A percentile compares a stretch with the other conserved stretches of the same genome.
Conservation (phyloP, 2,888 invertebrate species). For the Lydus trimaculatus region DNA sequence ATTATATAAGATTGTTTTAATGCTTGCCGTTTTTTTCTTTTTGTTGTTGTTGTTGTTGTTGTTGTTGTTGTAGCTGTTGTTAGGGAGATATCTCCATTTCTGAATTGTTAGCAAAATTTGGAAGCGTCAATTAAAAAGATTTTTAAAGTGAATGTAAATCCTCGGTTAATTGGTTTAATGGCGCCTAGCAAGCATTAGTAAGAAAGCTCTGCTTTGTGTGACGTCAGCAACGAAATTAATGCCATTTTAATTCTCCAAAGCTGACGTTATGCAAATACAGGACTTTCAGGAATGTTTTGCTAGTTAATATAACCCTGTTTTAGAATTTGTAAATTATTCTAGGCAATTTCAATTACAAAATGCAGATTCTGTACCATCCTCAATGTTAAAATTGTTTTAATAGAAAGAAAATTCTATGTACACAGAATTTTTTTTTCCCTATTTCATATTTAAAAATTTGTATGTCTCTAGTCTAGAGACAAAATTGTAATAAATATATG, state of each 20-base stretch:
- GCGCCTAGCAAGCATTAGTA: slow-evolving; percentile 14
- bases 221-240: slow-evolving; percentile 43
- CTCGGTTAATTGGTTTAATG: slow-evolving; percentile 25
- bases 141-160: slow-evolving; percentile 16
- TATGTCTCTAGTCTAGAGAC: no score
- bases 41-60: background rate
- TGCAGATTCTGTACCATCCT: slow-evolving; percentile 34
- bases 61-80: no score
- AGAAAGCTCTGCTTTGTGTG: slow-evolving; percentile 32
- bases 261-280: slow-evolving; percentile 38
- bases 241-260: slow-evolving; percentile 41
- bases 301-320: slow-evolving; percentile 37
- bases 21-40: background rate
- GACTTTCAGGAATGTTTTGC: slow-evolving; percentile 38
- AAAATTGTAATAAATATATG: no score
- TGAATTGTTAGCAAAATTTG: background rate
- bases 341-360: slow-evolving; percentile 41
- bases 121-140: slow-evolving; percentile 1
- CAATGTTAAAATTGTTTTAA: background rate
- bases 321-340: slow-evolving; percentile 41
- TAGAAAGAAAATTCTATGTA: background rate
- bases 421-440: no score
- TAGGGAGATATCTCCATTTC: background rate
- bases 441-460: no score
- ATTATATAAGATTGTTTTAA: background rate